Conservation (phyloP, 2,797 vertebrate species). For the Brachyalestes nurse region DNA sequence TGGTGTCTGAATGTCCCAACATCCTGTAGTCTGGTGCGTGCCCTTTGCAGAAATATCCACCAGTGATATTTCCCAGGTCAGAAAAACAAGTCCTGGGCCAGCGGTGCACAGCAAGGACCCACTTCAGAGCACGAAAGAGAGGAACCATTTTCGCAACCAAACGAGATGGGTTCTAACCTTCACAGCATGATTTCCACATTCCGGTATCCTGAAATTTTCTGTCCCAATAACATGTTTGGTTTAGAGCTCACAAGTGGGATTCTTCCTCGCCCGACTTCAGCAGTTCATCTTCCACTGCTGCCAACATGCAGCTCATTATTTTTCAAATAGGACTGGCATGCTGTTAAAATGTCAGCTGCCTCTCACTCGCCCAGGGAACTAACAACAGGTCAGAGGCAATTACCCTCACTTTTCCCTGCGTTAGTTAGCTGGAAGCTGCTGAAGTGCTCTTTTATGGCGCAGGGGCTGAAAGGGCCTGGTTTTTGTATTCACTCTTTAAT, state of each 20-base stretch:
- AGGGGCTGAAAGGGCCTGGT: constrained; percentile 3
- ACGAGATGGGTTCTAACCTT: constrained; percentile 30
- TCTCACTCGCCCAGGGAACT: constrained; percentile 47
- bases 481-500: constrained; percentile 50
- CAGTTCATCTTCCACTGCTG: constrained; percentile 23
- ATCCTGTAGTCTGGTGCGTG: constrained; percentile 36
- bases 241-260: constrained; percentile 27
- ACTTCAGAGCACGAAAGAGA: constrained; percentile 12
- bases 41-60: constrained; percentile 35
- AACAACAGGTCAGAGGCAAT: constrained; percentile 61
- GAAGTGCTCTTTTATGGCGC: constrained; percentile 54
- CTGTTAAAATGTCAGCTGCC: constrained; percentile 61
- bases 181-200: constrained; percentile 26
- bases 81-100: constrained; percentile 48
- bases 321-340: constrained; percentile 38
- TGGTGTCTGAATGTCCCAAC: constrained; percentile 17
- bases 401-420: constrained; percentile 54
- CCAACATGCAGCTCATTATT: constrained; percentile 51
- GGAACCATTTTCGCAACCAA: constrained; percentile 21
- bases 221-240: constrained; percentile 44
- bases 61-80: constrained; percentile 44
- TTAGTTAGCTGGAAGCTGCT: constrained; percentile 54
- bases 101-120: not conserved
- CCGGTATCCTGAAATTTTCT: constrained; percentile 39
- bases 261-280: constrained; percentile 15